Conservation (phyloP, 1,140 invertebrate genomes). For the Colletes latitarsis region DNA sequence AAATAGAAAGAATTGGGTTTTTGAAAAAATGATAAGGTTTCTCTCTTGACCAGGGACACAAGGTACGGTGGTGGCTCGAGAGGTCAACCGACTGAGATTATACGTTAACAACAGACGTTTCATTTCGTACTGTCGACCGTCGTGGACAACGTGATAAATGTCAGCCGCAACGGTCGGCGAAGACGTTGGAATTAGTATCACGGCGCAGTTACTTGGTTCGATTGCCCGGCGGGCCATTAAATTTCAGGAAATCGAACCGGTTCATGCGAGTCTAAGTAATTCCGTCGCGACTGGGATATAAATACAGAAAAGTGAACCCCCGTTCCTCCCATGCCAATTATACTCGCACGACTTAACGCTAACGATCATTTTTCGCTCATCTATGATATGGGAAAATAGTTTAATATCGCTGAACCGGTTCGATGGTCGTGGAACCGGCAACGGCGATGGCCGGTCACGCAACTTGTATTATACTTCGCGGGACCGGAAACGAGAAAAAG, state of each 20-base stretch:
- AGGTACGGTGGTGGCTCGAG: too few species aligned
- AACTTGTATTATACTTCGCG: not conserved
- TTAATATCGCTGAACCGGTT: slow-evolving; percentile 33
- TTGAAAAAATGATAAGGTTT: not conserved
- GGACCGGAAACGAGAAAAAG: not conserved
- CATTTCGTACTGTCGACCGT: slow-evolving; percentile 9
- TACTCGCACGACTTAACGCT: not conserved
- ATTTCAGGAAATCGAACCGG: slow-evolving; percentile 45
- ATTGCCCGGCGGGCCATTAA: slow-evolving; percentile 1
- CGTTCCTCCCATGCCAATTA: slow-evolving; percentile 19
- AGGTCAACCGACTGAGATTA: not conserved
- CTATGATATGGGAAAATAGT: slow-evolving; percentile 15
- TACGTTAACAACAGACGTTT: slow-evolving; percentile 25
- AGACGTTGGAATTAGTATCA: slow-evolving; percentile 28
- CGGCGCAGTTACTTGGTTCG: slow-evolving; percentile 6
- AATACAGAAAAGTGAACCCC: not conserved
- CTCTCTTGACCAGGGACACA: not conserved
- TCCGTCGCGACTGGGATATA: not conserved
- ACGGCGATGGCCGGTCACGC: not conserved
- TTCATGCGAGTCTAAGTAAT: slow-evolving; percentile 14
- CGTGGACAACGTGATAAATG: slow-evolving; percentile 34
- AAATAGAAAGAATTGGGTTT: too few species aligned
- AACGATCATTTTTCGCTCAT: not conserved
- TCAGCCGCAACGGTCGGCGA: not conserved
- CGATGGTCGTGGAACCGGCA: not conserved